These are phyloP conservation scores for Zygaena filipendulae DNA, from an alignment of 2,888 invertebrate species.

Conservation along the genomic window DNA sequence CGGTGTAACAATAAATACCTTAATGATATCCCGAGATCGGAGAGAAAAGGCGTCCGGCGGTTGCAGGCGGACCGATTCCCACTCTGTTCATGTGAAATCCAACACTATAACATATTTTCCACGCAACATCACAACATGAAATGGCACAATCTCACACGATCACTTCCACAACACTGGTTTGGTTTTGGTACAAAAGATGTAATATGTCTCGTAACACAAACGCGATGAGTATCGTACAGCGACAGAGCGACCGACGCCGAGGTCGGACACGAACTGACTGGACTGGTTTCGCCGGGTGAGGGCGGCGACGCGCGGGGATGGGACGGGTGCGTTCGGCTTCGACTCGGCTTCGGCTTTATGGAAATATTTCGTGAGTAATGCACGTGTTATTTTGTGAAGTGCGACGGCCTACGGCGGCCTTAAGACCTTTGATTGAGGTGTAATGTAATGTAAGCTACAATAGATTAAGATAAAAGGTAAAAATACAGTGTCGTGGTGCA, in stretches of 20 bases:
- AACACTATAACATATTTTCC: constrained; percentile 44
- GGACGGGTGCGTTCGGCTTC: constrained; percentile 59
- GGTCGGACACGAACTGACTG: constrained; percentile 64
- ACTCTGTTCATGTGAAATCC: constrained; percentile 59
- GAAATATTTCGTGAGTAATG: constrained; percentile 70
- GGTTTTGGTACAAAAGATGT: constrained; percentile 50
- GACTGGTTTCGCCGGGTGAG: constrained; percentile 51
- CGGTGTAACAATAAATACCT: constrained; percentile 69
- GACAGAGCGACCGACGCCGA: constrained; percentile 43
- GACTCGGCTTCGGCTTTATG: constrained; percentile 66
- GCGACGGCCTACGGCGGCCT: constrained; percentile 64
- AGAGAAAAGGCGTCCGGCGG: constrained; percentile 59
- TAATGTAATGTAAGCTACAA: constrained; percentile 26
- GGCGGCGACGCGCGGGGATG: constrained; percentile 29
- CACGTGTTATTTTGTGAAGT: constrained; percentile 63
- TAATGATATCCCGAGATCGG: constrained; percentile 67
- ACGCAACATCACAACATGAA: constrained; percentile 54
- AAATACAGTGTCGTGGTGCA: constrained; percentile 25
- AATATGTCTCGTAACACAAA: constrained; percentile 59
- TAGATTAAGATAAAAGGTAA: constrained; percentile 34
- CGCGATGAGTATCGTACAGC: constrained; percentile 31
- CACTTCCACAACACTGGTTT: constrained; percentile 64
- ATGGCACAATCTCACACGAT: constrained; percentile 57
- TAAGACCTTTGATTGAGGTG: constrained; percentile 54
- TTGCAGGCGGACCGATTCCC: constrained; percentile 51